Evolutionary conservation across 2,113 vertebrate genomes (phyloP).

Genomic region (Silurus asotus): DNA sequence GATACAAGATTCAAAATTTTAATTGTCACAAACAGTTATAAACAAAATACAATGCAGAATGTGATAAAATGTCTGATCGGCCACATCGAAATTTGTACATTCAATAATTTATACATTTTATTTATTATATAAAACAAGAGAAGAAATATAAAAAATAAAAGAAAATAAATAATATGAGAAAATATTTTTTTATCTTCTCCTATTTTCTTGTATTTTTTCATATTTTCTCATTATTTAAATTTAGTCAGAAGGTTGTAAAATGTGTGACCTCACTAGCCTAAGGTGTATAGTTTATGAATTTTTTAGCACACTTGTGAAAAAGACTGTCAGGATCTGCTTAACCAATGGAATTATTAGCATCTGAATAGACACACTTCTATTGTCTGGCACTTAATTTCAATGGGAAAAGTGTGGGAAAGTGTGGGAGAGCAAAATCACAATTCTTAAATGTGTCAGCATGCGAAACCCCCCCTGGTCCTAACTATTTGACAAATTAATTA

Average conservation of each 20-base stretch:
- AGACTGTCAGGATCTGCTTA: not conserved
- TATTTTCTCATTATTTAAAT: not conserved
- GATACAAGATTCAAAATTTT: no score
- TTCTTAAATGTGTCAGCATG: conserved; percentile 22
- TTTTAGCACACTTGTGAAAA: not conserved
- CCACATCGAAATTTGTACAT: no score
- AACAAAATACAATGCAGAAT: no score
- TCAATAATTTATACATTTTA: no score
- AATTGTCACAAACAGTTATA: no score
- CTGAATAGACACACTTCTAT: conserved; percentile 43
- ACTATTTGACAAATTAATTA: not conserved
- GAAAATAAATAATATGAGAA: no score
- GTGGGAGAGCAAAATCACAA: conserved; percentile 39
- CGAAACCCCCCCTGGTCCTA: not conserved
- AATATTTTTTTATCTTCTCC: no score
- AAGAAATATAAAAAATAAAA: no score
- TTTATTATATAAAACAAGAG: no score
- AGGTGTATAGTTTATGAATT: not conserved
- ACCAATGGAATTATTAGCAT: conserved; percentile 15
- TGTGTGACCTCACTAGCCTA: not conserved
- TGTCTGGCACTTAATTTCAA: conserved; percentile 35
- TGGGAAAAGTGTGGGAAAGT: conserved; percentile 48
- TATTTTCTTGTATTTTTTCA: no score
- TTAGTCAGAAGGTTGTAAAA: not conserved
- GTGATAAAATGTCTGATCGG: no score